Base-by-base conservation (phyloP, 2,888 invertebrate genomes). In the Zonitis immaculata region DNA sequence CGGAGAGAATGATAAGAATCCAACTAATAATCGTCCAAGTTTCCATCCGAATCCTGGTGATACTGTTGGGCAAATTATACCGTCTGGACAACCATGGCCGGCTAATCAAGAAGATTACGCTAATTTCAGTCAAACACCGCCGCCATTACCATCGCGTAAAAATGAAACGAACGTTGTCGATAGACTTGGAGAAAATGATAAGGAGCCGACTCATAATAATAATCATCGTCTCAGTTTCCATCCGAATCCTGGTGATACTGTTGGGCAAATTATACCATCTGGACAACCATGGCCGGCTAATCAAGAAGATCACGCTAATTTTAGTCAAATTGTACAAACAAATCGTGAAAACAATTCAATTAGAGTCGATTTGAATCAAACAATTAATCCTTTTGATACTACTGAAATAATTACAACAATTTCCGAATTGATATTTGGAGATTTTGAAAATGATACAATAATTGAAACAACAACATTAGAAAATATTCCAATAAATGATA, bases 11-110 rank as follows among this genome's bases (percentile, higher is more conserved):
- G 11, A 18, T 8, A 8, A 8, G 9, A 45, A 25, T 28, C 14
- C 14, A 16, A 2, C 22, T 32, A 51, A n/a, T 20, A 28, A 39
- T 28, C 45, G 25, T 5, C 49, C 53, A 3, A 35, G 42, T 8
- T 45, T 28, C 18, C 53, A 49, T 12, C 42, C 53, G n/a, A 42
- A 35, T 11, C 45, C 53, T 7, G 49, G 53, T 8, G 14, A 7
- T 39, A 42, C 1, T 8, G 16, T 53, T 12, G 46, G 27, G 8
- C 53, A 42, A 16, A 49, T 53, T 39, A 9, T 53, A 12, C 53
- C 49, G 12, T 25, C 53, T 2, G 53, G 49, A 9, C 5, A 42
- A 32, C 53, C 49, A 6, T 53, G 53, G 53, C 53, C 53, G n/a
- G 32, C 16, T n/a, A 30, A 18, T 32, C 32, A n/a, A 11, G 49